phyloP scores from a whole-genome alignment of 1,140 invertebrate species.

The Meloidogyne exigua region DNA sequence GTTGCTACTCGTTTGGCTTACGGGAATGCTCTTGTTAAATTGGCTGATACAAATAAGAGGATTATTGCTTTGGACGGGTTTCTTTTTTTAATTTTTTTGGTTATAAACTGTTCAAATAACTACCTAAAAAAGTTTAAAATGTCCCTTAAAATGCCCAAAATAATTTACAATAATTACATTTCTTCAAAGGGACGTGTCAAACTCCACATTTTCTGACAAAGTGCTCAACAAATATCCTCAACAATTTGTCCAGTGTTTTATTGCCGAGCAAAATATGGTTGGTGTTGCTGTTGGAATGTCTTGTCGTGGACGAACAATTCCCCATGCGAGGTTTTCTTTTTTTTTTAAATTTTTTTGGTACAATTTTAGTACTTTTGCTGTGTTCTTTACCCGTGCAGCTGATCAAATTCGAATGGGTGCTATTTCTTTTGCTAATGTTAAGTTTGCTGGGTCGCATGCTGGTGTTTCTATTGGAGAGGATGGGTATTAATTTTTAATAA shows the following conservation, averaged over 20 bases:
- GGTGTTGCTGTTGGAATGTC: conserved; percentile 84
- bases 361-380: conserved; percentile 86
- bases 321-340: conserved; percentile 51
- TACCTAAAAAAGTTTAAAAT: too few species aligned
- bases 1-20: conserved; percentile 91
- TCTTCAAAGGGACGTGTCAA: conserved; percentile 81
- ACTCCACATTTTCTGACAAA: conserved; percentile 93
- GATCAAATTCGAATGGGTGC: conserved; percentile 98
- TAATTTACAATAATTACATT: background rate
- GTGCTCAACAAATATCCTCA: conserved; percentile 75
- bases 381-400: conserved; percentile 91
- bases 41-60: conserved; percentile 77
- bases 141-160: too few species aligned
- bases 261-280: conserved; percentile 76
- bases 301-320: conserved; percentile 59
- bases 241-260: conserved; percentile 93
- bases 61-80: conserved; percentile 57
- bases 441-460: conserved; percentile 89
- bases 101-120: too few species aligned
- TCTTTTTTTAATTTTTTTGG: background rate
- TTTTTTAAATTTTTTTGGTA: background rate
- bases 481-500: background rate
- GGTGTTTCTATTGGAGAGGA: conserved; percentile 78
- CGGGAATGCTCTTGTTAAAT: conserved; percentile 84
- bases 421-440: conserved; percentile 94